These are phyloP conservation scores for Chrysopilus asiliformis DNA, from an alignment of 2,888 invertebrate species.

Conservation along the genomic window DNA sequence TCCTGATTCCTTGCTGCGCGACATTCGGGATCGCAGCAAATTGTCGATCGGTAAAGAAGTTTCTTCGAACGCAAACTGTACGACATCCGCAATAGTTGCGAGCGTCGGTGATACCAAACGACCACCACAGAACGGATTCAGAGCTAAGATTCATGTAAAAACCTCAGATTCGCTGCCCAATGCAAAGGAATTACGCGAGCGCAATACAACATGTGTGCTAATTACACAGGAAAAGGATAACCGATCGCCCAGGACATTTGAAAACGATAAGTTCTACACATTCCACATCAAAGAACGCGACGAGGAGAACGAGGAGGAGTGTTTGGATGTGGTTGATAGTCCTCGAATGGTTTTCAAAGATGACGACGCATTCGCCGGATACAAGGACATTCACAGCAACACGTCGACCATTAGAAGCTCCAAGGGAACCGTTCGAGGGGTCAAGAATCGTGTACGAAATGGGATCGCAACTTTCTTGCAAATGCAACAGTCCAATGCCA, in stretches of 20 bases:
- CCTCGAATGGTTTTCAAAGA: slow-evolving; percentile 27
- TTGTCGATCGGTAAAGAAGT: slow-evolving; percentile 35
- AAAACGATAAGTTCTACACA: slow-evolving; percentile 66
- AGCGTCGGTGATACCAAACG: background rate
- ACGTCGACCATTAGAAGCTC: slow-evolving; percentile 77
- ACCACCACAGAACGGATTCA: slow-evolving; percentile 5
- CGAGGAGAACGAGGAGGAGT: slow-evolving; percentile 3
- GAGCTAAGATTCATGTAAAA: slow-evolving; percentile 3
- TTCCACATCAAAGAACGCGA: slow-evolving; percentile 69
- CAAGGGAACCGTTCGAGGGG: slow-evolving; percentile 85
- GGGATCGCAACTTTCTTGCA: slow-evolving; percentile 92
- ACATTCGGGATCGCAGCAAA: slow-evolving; percentile 49
- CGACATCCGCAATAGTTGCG: too few relatives aligned
- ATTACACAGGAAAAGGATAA: slow-evolving; percentile 9
- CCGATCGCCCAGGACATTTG: slow-evolving; percentile 37
- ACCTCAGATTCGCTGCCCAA: background rate
- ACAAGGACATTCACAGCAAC: slow-evolving; percentile 55
- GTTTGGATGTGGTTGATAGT: slow-evolving; percentile 18
- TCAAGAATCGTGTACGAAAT: slow-evolving; percentile 85
- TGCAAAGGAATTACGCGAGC: slow-evolving; percentile 2
- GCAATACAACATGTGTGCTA: slow-evolving; percentile 9
- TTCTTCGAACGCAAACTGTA: background rate
- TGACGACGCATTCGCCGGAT: slow-evolving; percentile 66
- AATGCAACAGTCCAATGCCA: slow-evolving; percentile 57
- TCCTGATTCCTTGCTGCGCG: slow-evolving; percentile 52